Evolutionary conservation across 1,140 invertebrate species (phyloP).

Genomic region (Sminthurinus signatus): DNA sequence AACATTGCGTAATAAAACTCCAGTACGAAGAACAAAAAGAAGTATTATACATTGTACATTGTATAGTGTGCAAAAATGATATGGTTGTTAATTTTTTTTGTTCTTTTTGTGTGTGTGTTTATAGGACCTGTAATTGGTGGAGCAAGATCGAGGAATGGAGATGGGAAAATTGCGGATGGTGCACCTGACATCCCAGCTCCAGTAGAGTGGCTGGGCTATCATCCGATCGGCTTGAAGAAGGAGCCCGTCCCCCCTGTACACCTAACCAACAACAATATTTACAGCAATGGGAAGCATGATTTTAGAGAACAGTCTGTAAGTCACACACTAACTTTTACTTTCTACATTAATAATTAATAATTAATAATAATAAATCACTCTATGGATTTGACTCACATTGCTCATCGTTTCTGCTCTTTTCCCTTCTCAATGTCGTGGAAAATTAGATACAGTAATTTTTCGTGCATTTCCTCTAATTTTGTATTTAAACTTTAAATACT

Average conservation of each 20-base stretch:
- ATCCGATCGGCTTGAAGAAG: constrained; percentile 37
- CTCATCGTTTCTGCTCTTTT: not conserved
- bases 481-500: no score
- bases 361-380: not conserved
- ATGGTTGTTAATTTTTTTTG: no score
- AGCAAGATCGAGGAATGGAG: not conserved
- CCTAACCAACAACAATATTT: constrained; percentile 38
- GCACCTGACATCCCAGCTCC: not conserved
- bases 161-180: not conserved
- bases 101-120: no score
- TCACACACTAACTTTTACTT: constrained; percentile 23
- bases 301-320: constrained; percentile 42
- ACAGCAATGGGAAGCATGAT: constrained; percentile 40
- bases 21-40: no score
- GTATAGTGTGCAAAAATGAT: no score
- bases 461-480: no score
- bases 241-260: constrained; percentile 13
- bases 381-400: not conserved
- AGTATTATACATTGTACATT: no score
- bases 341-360: constrained; percentile 19
- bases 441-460: no score
- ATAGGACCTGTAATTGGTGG: not conserved
- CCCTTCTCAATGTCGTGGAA: no score
- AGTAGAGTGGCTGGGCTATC: constrained; percentile 40
- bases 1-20: no score